Evolutionary conservation across 2,888 invertebrate genomes (phyloP), one percentile per base, ranked within the genome.

Genomic region (Oligia fasciuncula): DNA sequence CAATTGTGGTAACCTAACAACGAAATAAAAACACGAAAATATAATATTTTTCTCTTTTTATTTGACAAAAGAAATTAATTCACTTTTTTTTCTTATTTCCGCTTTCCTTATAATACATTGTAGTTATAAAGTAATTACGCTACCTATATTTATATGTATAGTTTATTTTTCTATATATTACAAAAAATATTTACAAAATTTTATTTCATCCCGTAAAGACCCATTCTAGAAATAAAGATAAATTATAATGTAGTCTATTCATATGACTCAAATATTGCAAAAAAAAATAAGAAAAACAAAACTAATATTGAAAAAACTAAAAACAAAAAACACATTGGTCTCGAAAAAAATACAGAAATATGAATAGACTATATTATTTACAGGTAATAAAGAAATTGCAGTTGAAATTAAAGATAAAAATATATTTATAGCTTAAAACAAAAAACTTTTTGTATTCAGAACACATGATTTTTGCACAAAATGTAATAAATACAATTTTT

Each of bases 51-150:
- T 91, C 93, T 94, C 92, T 95, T 96, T 96, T 97, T 96, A 96
- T 96, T 96, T 95, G 96, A 96, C 96, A 96, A 97, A 96, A 96
- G 95, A 96, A 96, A 96, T 96, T 95, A 94, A 96, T 96, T 96
- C 95, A 96, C 92, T 95, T 95, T 95, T 95, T 95, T 95, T 95
- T 94, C 93, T 94, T 94, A 94, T 94, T 95, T 95, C 95, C 94
- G 89, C 92, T 95, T 96, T 95, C 95, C 95, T 96, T 96, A 95
- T 90, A 83, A 88, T 96, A 96, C 96, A 96, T 91, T 94, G 94
- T 95, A 95, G 93, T 96, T 95, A 95, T 94, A 95, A 96, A 95
- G 96, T 96, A 96, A 96, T 96, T 96, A 96, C 89, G 91, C 96
- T 96, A 97, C 95, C 96, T 97, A 96, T 95, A 95, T 96, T 95